Evolutionary conservation across 2,888 invertebrate species (phyloP).

Genomic region (Helobdella robusta): DNA sequence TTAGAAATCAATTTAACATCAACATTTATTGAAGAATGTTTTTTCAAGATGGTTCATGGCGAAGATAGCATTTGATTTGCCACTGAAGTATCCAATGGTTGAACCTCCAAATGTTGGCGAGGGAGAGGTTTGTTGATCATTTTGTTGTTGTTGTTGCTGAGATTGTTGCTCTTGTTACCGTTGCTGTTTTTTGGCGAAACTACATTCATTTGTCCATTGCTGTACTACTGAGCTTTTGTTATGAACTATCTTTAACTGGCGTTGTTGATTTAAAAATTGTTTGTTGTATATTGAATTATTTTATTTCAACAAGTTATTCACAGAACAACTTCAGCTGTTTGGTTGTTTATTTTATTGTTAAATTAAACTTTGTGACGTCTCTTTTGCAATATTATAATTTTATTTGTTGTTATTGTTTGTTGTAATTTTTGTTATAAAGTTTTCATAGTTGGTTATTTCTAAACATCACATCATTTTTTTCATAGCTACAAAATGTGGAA

Average conservation of each 20-base stretch:
- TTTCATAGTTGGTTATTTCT: too few relatives aligned
- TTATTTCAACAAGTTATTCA: too few relatives aligned
- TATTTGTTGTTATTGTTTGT: too few relatives aligned
- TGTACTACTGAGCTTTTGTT: neutral
- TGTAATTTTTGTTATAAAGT: too few relatives aligned
- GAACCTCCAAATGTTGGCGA: constrained; percentile 73
- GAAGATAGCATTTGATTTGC: constrained; percentile 78
- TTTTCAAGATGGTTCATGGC: constrained; percentile 98
- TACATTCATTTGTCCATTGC: neutral
- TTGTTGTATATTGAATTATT: neutral
- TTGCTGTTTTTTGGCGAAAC: neutral
- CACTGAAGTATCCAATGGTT: constrained; percentile 73
- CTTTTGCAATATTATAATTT: too few relatives aligned
- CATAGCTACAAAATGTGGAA: constrained; percentile 60
- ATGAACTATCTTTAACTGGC: too few relatives aligned
- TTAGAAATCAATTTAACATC: too few relatives aligned
- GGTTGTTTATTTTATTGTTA: too few relatives aligned
- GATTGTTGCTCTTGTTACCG: too few relatives aligned
- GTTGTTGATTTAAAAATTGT: neutral
- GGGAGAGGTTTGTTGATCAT: constrained; percentile 60
- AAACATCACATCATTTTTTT: constrained; percentile 24
- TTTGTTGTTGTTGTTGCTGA: neutral
- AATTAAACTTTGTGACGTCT: too few relatives aligned
- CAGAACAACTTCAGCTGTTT: too few relatives aligned
- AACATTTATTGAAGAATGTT: too few relatives aligned